Percentiles rank a stretch among this genome's conserved stretches.
Evolutionary conservation across 2,797 vertebrate genomes (phyloP).

Genomic region (Bufotes viridis): DNA sequence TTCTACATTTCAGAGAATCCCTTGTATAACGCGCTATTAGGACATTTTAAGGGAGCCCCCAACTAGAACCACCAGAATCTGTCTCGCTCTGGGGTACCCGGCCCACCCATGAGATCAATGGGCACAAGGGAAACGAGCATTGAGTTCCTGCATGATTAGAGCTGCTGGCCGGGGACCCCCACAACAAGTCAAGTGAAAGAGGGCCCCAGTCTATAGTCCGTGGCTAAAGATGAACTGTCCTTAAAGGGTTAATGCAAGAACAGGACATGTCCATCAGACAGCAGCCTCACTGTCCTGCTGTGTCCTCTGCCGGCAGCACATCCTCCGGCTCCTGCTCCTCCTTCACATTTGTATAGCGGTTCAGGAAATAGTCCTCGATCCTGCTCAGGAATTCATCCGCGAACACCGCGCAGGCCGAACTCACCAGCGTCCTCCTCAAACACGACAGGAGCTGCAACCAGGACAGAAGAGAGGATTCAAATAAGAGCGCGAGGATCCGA

Average conservation of each 20-base stretch:
- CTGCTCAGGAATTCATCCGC: slow-evolving; percentile 86
- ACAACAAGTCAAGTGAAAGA: no score
- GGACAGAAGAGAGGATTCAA: slow-evolving; percentile 51
- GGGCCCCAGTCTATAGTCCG: background rate
- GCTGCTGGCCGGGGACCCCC: no score
- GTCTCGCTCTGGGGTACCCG: no score
- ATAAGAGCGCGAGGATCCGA: background rate
- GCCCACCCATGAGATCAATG: no score
- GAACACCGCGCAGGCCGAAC: slow-evolving; percentile 80
- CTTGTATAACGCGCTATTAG: background rate
- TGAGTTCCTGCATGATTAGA: no score
- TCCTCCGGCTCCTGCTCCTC: background rate
- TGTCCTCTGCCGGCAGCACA: background rate
- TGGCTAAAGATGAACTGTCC: background rate
- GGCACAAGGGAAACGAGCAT: no score
- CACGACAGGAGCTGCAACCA: slow-evolving; percentile 87
- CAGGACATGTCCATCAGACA: background rate
- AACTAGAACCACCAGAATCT: no score
- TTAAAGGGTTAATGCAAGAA: background rate
- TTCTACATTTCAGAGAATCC: background rate
- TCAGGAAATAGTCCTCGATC: slow-evolving; percentile 87
- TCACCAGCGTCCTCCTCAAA: slow-evolving; percentile 85
- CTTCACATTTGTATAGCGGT: slow-evolving; percentile 78
- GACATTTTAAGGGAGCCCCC: background rate
- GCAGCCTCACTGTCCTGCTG: background rate